phyloP scores from a whole-genome alignment of 2,113 vertebrate species.

The Lagopus leucura region DNA sequence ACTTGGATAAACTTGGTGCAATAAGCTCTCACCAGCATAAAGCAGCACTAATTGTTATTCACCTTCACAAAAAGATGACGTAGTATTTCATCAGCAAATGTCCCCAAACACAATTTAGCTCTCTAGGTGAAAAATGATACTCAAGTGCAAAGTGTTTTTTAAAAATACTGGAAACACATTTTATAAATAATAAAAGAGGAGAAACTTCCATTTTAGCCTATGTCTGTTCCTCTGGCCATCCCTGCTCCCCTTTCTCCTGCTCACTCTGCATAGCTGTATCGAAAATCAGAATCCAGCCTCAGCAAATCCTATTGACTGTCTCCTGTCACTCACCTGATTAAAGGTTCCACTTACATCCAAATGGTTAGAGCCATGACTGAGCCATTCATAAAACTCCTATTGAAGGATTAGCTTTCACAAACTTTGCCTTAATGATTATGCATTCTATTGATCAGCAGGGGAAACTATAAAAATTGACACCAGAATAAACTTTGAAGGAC shows the following conservation, averaged over 20 bases:
- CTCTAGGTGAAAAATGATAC: constrained; percentile 55
- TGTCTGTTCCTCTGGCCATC: constrained; percentile 12
- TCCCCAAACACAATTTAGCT: constrained; percentile 33
- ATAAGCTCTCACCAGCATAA: background rate
- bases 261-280: constrained; percentile 41
- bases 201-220: constrained; percentile 42
- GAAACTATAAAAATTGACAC: constrained; percentile 88
- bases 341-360: constrained; percentile 79
- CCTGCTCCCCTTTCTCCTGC: background rate
- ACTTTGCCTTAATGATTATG: constrained; percentile 85
- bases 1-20: background rate
- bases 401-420: constrained; percentile 82
- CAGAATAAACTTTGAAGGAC: constrained; percentile 86
- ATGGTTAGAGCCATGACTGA: constrained; percentile 69
- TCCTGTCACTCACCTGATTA: constrained; percentile 79
- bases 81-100: constrained; percentile 59
- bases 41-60: constrained; percentile 15
- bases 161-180: constrained; percentile 47
- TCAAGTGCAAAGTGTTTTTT: constrained; percentile 54
- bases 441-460: constrained; percentile 78
- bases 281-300: constrained; percentile 66
- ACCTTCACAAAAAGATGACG: background rate
- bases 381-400: constrained; percentile 84
- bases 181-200: constrained; percentile 71
- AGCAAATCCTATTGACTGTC: constrained; percentile 69